These are phyloP conservation scores for Cygnus olor DNA, from an alignment of 2,797 vertebrate species.

Conservation along the genomic window DNA sequence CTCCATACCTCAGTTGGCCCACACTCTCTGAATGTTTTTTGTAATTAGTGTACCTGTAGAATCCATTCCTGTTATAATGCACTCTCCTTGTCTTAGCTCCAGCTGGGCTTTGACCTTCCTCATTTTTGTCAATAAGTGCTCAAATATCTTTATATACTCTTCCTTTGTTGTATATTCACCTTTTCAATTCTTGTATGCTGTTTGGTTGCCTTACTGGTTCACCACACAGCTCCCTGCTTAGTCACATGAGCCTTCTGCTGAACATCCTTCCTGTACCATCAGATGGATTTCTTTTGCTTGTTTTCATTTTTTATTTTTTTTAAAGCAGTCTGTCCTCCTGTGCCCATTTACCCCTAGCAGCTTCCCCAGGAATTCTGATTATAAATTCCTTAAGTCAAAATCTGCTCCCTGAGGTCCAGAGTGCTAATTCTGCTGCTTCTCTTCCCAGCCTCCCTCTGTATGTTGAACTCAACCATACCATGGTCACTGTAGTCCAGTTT, in stretches of 20 bases:
- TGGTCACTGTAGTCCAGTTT: not conserved
- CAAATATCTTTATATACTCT: not conserved
- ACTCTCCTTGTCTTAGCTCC: not conserved
- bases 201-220: not conserved
- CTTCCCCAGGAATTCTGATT: not conserved
- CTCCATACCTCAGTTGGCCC: fast-evolving
- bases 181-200: not conserved
- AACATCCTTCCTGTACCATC: not conserved
- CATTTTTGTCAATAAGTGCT: not conserved
- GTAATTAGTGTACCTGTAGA: not conserved
- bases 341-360: not conserved
- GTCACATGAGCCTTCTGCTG: not conserved
- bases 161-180: not conserved
- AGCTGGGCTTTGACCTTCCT: not conserved
- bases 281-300: not conserved
- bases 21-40: not conserved
- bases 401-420: not conserved
- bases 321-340: not conserved
- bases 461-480: not conserved
- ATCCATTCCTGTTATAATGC: not conserved
- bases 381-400: not conserved
- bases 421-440: not conserved
- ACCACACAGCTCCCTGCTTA: not conserved
- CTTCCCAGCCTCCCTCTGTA: not conserved
- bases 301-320: not conserved